These are phyloP conservation scores for Chrysolina oricalcia DNA, from an alignment of 2,888 invertebrate species.

Conservation along the genomic window DNA sequence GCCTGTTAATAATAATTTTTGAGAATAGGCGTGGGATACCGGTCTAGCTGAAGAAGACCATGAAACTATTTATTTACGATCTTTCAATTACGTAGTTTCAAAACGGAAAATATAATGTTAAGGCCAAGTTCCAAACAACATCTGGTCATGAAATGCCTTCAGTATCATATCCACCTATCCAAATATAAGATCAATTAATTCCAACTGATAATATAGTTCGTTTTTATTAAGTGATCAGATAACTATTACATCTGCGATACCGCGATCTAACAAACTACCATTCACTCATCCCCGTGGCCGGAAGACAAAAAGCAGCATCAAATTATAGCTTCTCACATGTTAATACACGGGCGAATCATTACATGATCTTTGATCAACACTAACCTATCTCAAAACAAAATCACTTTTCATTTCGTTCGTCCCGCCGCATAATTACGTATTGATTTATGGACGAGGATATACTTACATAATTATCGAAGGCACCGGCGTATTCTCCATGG, in stretches of 20 bases:
- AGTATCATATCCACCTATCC: neutral
- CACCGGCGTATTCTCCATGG: neutral
- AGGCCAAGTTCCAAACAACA: too few species aligned
- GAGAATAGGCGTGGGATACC: too few species aligned
- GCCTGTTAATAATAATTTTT: too few species aligned
- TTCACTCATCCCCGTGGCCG: neutral
- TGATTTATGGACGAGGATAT: conserved; percentile 9
- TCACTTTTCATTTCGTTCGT: conserved; percentile 19
- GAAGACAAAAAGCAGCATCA: neutral
- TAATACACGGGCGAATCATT: neutral
- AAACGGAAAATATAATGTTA: too few species aligned
- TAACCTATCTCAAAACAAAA: neutral
- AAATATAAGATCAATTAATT: neutral
- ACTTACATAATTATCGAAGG: conserved; percentile 9
- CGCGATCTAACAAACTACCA: neutral
- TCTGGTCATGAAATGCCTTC: neutral
- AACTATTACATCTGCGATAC: conserved; percentile 4
- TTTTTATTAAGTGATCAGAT: neutral
- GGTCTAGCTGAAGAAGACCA: too few species aligned
- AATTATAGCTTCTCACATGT: conserved; percentile 7
- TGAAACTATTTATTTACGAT: too few species aligned
- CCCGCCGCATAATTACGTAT: conserved; percentile 6
- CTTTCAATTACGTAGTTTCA: too few species aligned
- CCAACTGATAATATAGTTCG: neutral
- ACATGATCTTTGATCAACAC: conserved; percentile 3